Evolutionary conservation across 2,888 invertebrate genomes (phyloP).

Genomic region (Eupeodes latifasciatus): DNA sequence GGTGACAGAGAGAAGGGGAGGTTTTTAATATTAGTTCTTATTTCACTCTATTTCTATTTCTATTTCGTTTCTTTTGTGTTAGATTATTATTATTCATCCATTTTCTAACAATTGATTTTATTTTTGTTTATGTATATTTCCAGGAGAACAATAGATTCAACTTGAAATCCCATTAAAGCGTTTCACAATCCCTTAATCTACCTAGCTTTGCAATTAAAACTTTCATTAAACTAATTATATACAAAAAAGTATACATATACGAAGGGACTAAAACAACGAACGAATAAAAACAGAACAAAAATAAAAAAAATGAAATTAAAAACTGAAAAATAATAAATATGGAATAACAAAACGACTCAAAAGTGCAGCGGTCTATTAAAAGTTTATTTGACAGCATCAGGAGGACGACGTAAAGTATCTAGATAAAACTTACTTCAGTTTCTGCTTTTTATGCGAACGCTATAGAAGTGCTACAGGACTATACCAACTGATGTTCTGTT

Average conservation of each 20-base stretch:
- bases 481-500: conserved; percentile 20
- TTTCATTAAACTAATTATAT: conserved; percentile 72
- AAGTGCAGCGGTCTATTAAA: conserved; percentile 69
- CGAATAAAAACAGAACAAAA: neutral
- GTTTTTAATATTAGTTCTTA: neutral
- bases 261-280: conserved; percentile 18
- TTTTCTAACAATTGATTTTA: conserved; percentile 36
- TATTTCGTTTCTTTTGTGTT: neutral
- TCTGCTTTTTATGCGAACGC: conserved; percentile 6
- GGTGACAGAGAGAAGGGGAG: conserved; percentile 24
- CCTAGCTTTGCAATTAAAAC: conserved; percentile 65
- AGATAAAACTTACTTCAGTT: conserved; percentile 46
- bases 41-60: neutral
- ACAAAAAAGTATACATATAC: conserved; percentile 39
- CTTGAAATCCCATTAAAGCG: conserved; percentile 62
- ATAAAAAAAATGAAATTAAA: neutral
- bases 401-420: conserved; percentile 7
- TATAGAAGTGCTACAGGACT: neutral
- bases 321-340: conserved; percentile 10
- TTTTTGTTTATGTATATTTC: conserved; percentile 46
- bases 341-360: conserved; percentile 29
- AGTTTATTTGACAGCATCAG: conserved; percentile 71
- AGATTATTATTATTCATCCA: conserved; percentile 18
- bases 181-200: neutral
- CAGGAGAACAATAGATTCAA: conserved; percentile 70